Percentiles rank a stretch among this genome's conserved stretches.
Evolutionary conservation across 2,113 vertebrate species (phyloP).

Genomic region (Anser cygnoides): DNA sequence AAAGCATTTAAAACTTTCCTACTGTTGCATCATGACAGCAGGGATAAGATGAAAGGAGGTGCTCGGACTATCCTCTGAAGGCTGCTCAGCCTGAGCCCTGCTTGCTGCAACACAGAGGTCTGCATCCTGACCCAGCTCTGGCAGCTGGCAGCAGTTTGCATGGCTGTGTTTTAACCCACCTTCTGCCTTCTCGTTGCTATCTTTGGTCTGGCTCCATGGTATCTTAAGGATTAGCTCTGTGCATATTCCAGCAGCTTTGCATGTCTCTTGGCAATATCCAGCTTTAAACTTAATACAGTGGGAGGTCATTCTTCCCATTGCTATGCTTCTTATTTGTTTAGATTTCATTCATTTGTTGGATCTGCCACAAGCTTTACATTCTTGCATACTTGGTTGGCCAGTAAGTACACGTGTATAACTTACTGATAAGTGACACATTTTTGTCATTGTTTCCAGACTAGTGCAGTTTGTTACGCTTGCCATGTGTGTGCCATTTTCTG

Average conservation of each 20-base stretch:
- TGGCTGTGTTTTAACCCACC: neutral
- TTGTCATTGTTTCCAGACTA: constrained; percentile 34
- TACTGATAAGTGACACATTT: constrained; percentile 53
- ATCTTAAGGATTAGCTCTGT: neutral
- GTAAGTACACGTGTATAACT: neutral
- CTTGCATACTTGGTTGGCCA: neutral
- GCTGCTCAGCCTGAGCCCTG: neutral
- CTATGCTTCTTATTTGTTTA: constrained; percentile 41
- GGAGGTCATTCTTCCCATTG: constrained; percentile 24
- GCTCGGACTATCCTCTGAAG: neutral
- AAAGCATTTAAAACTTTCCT: neutral
- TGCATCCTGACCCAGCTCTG: neutral
- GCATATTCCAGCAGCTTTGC: neutral
- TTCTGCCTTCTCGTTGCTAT: neutral
- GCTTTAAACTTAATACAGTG: constrained; percentile 7
- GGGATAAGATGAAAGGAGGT: neutral
- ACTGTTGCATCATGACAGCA: neutral
- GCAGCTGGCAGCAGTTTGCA: neutral
- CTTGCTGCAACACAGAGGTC: neutral
- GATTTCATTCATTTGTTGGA: neutral
- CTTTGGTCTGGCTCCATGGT: constrained; percentile 28
- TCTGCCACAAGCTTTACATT: constrained; percentile 11
- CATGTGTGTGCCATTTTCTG: neutral
- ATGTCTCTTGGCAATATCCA: neutral
- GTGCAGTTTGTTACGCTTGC: neutral